Evolutionary conservation across 2,888 invertebrate species (phyloP), one percentile per base, ranked within the genome.

Genomic region (Baronia brevicornis): DNA sequence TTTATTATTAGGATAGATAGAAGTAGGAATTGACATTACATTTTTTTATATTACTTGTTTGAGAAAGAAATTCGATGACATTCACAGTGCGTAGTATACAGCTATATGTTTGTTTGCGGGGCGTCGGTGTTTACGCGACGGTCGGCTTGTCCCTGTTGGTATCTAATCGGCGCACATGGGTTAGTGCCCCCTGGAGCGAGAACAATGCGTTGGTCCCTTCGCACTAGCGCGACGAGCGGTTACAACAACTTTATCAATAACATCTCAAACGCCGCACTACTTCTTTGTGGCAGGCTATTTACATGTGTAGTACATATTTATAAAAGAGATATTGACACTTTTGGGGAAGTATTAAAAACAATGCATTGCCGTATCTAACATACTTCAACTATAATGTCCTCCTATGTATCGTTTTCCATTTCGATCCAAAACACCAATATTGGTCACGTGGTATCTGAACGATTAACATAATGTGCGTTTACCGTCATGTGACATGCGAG

Each of bases 161-260:
- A 77, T 80, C 79, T 79, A 78, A 80, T 79, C 80, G 71, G 55
- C 62, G 57, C 74, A 73, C 61, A 60, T 80, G 78, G 80, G 80
- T 78, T 70, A 80, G 58, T 82, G 82, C 79, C 82, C 82, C 82
- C 80, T 54, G 67, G 68, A 48, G 59, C 46, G 77, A 66, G 75
- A 71, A 78, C 82, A 77, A 79, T 80, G 82, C 82, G 79, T 79
- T 79, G 82, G 82, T 80, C 80, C 70, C 59, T 48, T 39, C 54
- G 44, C 41, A 25, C 25, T 21, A 36, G 32, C 36, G 41, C 41
- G 38, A 21, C 29, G 33, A 20, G 24, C 28, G 10, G 38, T 32
- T 48, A 48, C 54, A 50, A 51, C 50, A 56, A 55, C 53, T 50
- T 45, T 50, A 45, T 44, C 44, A 32, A 34, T 35, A 34, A 36